These are phyloP conservation scores for Pararge aegeria DNA, from an alignment of 1,140 invertebrate species.

Conservation along the genomic window DNA sequence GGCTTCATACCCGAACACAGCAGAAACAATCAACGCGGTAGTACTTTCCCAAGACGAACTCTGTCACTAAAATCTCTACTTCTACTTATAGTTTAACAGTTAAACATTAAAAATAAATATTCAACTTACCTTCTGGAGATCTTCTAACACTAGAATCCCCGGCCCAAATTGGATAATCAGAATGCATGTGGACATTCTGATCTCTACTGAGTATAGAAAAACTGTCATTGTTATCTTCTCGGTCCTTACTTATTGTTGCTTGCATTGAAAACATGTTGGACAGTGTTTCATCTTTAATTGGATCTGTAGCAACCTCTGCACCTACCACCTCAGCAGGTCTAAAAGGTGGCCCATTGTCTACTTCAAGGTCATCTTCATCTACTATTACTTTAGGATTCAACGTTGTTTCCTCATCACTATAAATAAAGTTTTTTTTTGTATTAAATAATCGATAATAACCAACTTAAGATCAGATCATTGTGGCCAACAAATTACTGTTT, in stretches of 20 bases:
- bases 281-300: constrained; percentile 11
- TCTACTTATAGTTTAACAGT: too few relatives aligned
- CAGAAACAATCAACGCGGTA: too few relatives aligned
- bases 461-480: too few relatives aligned
- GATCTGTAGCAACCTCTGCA: constrained; percentile 12
- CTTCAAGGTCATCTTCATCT: constrained; percentile 92
- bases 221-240: constrained; percentile 27
- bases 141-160: constrained; percentile 67
- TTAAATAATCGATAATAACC: too few relatives aligned
- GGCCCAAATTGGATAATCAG: constrained; percentile 62
- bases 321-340: constrained; percentile 9
- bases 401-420: constrained; percentile 86
- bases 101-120: background rate
- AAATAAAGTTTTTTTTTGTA: constrained; percentile 25
- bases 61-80: too few relatives aligned
- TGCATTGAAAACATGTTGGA: constrained; percentile 25
- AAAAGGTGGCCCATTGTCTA: constrained; percentile 67
- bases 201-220: constrained; percentile 22
- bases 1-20: too few relatives aligned
- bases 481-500: too few relatives aligned
- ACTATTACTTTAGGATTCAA: constrained; percentile 93
- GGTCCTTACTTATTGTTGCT: constrained; percentile 25
- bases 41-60: too few relatives aligned
- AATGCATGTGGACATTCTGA: constrained; percentile 31
- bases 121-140: constrained; percentile 32